Evolutionary conservation across 35 echinoderm and acorn worm genomes (phyloP), one percentile per base, ranked within the genome.

Genomic region (Anneissia japonica): DNA sequence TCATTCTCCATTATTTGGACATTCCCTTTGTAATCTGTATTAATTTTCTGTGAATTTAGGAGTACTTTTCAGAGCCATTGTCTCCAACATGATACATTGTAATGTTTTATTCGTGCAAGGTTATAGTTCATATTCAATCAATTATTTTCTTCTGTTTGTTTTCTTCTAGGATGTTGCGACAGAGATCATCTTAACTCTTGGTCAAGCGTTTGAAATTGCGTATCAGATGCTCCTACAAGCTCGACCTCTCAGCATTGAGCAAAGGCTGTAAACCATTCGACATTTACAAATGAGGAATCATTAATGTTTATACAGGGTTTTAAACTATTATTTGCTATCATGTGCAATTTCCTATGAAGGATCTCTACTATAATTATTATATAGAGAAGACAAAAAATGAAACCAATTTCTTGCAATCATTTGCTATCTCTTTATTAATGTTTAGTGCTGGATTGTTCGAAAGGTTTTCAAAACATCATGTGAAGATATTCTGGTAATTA

Each of bases 191-290:
- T 38, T 97, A 36, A 98, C 95, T 1, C 89, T 98, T 34, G 95
- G 95, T 31, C 95, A 93, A 85, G 95, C 95, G 23, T 98, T 98
- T 86, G 95, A 94, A 75, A 88, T 98, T 13, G 95, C 95, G 41
- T 98, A 98, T 75, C 92, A 98, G 64, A 91, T 98, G 89, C 76
- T 98, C 10, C 46, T 94, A 32, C 91, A 97, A 81, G 81, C 77
- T 75, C 79, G 82, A 38, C 79, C 87, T 32, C 74, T 64, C 6
- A 64, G 51, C 51, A 64, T 64, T 2, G 51, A 64, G 21, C 51
- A 64, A 23, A 9, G 51, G 2, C 21, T 64, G 2, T 64, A 64
- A 64, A 26, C 51, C 11, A 26, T 23, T 19, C 11, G 26, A 43
- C 40, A 43, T 43, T 43, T 43, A 43, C 4, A 16, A 64, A 64